These are phyloP conservation scores for Ormyrus nitidulus DNA, from an alignment of 2,888 invertebrate species.

Conservation along the genomic window DNA sequence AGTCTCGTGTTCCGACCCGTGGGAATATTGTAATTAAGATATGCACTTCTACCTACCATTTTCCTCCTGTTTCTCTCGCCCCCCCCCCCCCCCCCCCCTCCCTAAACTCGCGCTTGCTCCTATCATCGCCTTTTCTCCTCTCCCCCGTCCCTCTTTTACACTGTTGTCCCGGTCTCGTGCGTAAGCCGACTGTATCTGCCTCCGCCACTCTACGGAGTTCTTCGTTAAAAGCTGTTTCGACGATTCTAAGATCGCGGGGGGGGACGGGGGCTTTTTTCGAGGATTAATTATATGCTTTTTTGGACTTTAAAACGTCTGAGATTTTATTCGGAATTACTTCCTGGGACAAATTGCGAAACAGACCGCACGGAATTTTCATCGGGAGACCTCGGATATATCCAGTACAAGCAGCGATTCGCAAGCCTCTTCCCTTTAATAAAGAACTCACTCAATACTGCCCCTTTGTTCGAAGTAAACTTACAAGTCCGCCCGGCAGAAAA, in stretches of 20 bases:
- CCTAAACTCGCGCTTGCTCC: no score
- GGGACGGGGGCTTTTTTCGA: background rate
- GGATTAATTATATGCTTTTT: background rate
- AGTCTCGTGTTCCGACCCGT: conserved; percentile 66
- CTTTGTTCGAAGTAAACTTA: background rate
- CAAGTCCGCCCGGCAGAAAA: no score
- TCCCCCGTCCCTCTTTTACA: conserved; percentile 15
- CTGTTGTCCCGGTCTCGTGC: conserved; percentile 6
- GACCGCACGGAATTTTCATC: background rate
- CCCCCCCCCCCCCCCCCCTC: no score
- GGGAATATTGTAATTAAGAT: conserved; percentile 73
- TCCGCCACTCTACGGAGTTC: background rate
- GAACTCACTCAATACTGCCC: background rate
- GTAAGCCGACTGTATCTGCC: background rate
- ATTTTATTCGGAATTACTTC: no score
- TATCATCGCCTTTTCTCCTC: conserved; percentile 36
- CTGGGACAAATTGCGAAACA: background rate
- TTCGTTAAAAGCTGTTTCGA: background rate
- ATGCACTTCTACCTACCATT: conserved; percentile 67
- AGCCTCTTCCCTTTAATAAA: no score
- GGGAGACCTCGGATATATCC: background rate
- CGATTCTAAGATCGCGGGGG: background rate
- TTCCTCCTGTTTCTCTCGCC: conserved; percentile 38
- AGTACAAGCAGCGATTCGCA: no score
- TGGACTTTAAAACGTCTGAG: no score